phyloP scores from a whole-genome alignment of 1,140 invertebrate species.

The Oedothorax gibbosus region DNA sequence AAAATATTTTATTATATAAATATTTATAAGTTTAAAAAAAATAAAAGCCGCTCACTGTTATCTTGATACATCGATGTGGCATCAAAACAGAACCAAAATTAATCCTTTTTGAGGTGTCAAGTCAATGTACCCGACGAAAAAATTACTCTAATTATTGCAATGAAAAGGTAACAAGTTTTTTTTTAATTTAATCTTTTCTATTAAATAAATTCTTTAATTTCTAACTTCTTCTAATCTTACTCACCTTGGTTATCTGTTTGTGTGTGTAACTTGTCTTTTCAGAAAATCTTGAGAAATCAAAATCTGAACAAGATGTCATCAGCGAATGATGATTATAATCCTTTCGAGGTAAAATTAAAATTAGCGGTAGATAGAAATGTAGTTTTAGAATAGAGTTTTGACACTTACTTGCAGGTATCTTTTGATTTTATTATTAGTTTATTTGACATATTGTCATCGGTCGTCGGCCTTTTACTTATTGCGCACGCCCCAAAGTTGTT shows the following conservation, averaged over 20 bases:
- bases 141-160: not conserved
- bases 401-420: too few relatives aligned
- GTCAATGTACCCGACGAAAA: not conserved
- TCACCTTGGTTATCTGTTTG: conserved; percentile 13
- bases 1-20: too few relatives aligned
- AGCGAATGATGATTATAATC: conserved; percentile 58
- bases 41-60: too few relatives aligned
- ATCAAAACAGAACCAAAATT: too few relatives aligned
- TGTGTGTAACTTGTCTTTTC: conserved; percentile 25
- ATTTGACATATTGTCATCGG: too few relatives aligned
- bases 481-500: too few relatives aligned
- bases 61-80: too few relatives aligned
- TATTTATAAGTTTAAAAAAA: too few relatives aligned
- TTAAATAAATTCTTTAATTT: not conserved
- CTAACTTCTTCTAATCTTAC: not conserved
- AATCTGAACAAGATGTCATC: conserved; percentile 45
- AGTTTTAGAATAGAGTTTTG: conserved; percentile 10
- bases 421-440: too few relatives aligned
- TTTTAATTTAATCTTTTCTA: not conserved
- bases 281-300: conserved; percentile 29
- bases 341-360: conserved; percentile 51
- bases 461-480: too few relatives aligned
- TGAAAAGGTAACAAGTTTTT: conserved; percentile 8
- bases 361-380: conserved; percentile 6
- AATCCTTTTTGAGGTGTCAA: not conserved